Conservation (phyloP, 2,888 invertebrate genomes). For the Drosophila multiciliata region DNA sequence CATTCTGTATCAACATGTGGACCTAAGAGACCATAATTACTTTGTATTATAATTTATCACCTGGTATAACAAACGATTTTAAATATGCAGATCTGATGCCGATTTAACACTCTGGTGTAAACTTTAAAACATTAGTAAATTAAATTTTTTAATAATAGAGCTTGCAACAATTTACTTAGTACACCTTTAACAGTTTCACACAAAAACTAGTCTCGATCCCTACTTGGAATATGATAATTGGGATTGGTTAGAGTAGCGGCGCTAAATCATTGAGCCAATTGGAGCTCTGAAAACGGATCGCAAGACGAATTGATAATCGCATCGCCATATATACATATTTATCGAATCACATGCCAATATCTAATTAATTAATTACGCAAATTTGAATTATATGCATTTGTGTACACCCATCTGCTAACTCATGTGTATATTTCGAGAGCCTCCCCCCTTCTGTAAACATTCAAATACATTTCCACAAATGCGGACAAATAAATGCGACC, state of each 20-base stretch:
- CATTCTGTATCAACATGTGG: too few relatives aligned
- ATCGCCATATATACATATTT: neutral
- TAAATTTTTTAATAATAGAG: neutral
- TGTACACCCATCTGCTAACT: constrained; percentile 36
- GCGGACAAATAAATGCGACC: neutral
- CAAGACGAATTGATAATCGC: constrained; percentile 24
- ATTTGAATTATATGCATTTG: constrained; percentile 53
- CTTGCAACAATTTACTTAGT: constrained; percentile 12
- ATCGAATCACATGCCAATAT: constrained; percentile 51
- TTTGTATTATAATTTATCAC: neutral
- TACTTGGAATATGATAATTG: constrained; percentile 48
- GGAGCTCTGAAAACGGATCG: constrained; percentile 25
- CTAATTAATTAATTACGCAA: constrained; percentile 65
- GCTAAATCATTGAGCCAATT: constrained; percentile 67
- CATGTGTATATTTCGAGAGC: constrained; percentile 39
- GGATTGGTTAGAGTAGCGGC: constrained; percentile 58
- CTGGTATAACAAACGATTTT: neutral
- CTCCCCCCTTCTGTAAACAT: constrained; percentile 5
- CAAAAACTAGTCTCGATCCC: neutral
- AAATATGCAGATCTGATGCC: neutral
- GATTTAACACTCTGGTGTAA: neutral
- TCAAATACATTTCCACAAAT: neutral
- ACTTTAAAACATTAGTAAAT: neutral
- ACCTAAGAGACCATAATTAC: neutral
- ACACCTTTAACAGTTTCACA: constrained; percentile 21